A percentile compares a stretch with the other conserved stretches of the same genome.
Conservation (phyloP, 2,797 vertebrate species). For the Spinus pinus region DNA sequence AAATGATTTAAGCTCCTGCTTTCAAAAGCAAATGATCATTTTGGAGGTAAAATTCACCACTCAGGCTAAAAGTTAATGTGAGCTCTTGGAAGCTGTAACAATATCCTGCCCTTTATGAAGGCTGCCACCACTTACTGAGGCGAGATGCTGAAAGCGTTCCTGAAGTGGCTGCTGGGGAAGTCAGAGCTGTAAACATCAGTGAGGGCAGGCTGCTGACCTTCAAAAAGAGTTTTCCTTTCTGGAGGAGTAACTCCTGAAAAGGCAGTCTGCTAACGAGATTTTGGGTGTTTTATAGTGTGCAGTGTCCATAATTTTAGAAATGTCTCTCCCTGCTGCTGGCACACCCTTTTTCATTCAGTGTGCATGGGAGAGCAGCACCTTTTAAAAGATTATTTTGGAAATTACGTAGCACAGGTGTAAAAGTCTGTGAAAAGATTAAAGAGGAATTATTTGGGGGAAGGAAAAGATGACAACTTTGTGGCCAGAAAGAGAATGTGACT, state of each 20-base stretch:
- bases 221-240: not conserved
- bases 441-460: not conserved
- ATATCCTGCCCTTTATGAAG: not conserved
- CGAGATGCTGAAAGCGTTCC: not conserved
- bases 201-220: conserved; percentile 9
- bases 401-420: not conserved
- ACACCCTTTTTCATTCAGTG: not conserved
- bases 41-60: not conserved
- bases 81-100: not conserved
- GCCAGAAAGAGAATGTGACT: not conserved
- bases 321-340: not conserved
- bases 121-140: not conserved
- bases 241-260: not conserved
- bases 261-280: not conserved
- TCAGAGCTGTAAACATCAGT: not conserved
- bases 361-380: not conserved
- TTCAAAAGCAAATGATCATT: not conserved
- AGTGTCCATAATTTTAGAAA: not conserved
- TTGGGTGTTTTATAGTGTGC: not conserved
- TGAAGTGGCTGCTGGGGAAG: not conserved
- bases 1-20: not conserved
- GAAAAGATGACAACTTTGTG: not conserved
- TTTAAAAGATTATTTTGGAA: not conserved
- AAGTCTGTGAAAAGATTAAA: not conserved
- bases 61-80: conserved; percentile 10